These are phyloP conservation scores for Montipora efflorescens DNA, from an alignment of 64 coral and sea anemone genomes.

Conservation along the genomic window DNA sequence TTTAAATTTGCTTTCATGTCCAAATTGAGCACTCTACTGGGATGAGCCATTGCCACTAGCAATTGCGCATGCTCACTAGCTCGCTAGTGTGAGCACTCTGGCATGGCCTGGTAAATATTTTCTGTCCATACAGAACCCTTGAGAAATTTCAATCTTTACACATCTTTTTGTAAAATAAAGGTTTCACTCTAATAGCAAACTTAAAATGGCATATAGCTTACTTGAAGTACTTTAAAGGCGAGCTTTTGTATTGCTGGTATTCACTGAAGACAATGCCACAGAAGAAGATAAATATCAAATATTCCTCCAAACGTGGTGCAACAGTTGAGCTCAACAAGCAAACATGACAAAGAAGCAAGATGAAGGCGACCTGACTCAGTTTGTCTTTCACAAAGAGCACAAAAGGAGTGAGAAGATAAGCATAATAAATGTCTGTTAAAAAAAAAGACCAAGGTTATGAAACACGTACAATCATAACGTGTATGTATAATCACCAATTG, in stretches of 20 bases:
- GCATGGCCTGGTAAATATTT: too few relatives aligned
- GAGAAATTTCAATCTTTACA: too few relatives aligned
- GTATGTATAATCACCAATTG: too few relatives aligned
- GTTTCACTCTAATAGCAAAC: too few relatives aligned
- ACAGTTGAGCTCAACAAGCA: neutral
- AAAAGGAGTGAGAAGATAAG: neutral
- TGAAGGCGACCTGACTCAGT: neutral
- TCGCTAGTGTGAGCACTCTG: too few relatives aligned
- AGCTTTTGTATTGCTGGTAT: neutral
- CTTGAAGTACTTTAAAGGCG: conserved; percentile 16
- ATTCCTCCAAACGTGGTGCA: neutral
- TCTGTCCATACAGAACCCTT: too few relatives aligned
- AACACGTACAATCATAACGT: too few relatives aligned
- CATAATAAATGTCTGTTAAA: neutral
- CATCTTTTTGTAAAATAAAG: too few relatives aligned
- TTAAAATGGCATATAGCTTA: neutral
- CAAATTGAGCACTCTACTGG: too few relatives aligned
- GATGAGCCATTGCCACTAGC: too few relatives aligned
- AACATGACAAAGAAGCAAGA: neutral
- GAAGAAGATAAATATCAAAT: conserved; percentile 22
- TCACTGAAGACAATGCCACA: neutral
- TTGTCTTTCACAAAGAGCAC: neutral
- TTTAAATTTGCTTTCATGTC: too few relatives aligned
- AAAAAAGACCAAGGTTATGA: neutral
- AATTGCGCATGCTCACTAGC: too few relatives aligned